Conservation (phyloP, 2,888 invertebrate genomes). For the Norana najaformis region DNA sequence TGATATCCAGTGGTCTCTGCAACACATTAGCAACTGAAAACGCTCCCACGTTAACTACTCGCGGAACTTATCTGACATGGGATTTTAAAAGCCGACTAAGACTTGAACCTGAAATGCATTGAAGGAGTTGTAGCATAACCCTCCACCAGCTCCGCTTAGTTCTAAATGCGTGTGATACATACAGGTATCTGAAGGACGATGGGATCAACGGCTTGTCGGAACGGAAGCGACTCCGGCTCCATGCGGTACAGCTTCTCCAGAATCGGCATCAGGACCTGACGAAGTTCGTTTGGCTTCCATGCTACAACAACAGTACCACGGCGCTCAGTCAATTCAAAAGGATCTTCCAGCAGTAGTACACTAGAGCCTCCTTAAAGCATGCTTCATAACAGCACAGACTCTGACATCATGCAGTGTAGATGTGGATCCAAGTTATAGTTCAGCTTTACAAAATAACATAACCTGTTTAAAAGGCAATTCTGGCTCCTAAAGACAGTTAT, state of each 20-base stretch:
- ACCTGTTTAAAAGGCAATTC: neutral
- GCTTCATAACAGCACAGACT: no score
- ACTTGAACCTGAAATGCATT: neutral
- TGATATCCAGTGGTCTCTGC: no score
- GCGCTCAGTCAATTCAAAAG: neutral
- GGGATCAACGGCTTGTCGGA: slow-evolving; percentile 96
- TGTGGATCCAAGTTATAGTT: neutral
- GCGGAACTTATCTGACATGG: neutral
- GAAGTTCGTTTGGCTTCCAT: slow-evolving; percentile 75
- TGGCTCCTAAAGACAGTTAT: no score
- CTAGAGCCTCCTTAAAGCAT: neutral
- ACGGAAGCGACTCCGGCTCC: slow-evolving; percentile 94
- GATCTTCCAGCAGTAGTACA: neutral
- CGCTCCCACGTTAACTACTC: neutral
- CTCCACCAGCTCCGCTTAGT: neutral
- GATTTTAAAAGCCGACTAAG: neutral
- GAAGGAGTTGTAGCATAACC: neutral
- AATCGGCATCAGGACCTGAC: slow-evolving; percentile 89
- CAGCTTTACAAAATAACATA: neutral
- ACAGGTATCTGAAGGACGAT: slow-evolving; percentile 44
- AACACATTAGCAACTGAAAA: neutral
- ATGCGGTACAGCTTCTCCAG: slow-evolving; percentile 87
- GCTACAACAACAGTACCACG: slow-evolving; percentile 47
- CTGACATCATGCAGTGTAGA: neutral
- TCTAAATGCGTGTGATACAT: neutral